Conservation (phyloP, 1,140 invertebrate species). For the Listronotus bonariensis region DNA sequence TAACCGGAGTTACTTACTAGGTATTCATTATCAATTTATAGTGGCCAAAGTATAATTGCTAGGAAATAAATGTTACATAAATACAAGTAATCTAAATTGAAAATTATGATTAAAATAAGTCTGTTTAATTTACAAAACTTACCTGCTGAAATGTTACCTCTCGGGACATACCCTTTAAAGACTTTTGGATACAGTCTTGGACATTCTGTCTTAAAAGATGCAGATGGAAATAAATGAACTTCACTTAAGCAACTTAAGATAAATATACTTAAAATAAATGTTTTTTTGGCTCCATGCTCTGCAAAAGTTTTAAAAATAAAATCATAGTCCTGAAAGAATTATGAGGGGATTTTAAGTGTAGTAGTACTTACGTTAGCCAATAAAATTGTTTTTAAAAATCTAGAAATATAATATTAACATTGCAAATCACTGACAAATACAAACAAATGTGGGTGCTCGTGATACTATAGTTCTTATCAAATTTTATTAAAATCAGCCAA, state of each 20-base stretch:
- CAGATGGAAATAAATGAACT: constrained; percentile 16
- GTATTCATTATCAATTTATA: no score
- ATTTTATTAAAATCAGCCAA: no score
- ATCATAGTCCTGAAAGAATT: not conserved
- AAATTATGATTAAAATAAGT: not conserved
- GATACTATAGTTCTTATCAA: not conserved
- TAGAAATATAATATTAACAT: not conserved
- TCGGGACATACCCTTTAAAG: constrained; percentile 49
- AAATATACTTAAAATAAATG: not conserved
- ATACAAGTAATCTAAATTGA: no score
- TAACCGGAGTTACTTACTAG: no score
- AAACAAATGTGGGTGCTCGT: constrained; percentile 6
- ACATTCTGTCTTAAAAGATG: constrained; percentile 35
- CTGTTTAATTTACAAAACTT: constrained; percentile 6
- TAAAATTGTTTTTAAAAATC: not conserved
- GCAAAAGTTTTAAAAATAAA: not conserved
- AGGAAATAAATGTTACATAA: no score
- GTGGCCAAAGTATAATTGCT: no score
- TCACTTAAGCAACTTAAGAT: not conserved
- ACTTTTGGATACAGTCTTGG: constrained; percentile 45
- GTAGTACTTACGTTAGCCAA: constrained; percentile 5
- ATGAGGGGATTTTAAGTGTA: not conserved
- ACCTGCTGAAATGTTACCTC: constrained; percentile 50
- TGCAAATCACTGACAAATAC: not conserved
- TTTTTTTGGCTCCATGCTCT: not conserved